phyloP scores from a whole-genome alignment of 2,797 vertebrate genomes.

The Austrolebias charrua region DNA sequence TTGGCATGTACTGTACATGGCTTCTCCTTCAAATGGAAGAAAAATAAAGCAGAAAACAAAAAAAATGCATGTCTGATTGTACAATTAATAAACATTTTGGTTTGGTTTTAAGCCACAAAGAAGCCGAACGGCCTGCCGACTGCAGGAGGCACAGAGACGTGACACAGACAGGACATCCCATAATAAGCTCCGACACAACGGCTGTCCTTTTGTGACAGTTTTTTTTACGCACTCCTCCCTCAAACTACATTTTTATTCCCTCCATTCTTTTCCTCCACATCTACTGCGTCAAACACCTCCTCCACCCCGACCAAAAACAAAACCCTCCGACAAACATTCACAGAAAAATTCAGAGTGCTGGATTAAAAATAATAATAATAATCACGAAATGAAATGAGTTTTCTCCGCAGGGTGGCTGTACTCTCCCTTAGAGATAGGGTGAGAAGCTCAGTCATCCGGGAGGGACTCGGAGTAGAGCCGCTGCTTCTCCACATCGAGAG shows the following conservation, averaged over 20 bases:
- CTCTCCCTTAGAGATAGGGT: too few species aligned
- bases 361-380: too few species aligned
- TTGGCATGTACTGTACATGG: slow-evolving; percentile 75
- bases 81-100: slow-evolving; percentile 72
- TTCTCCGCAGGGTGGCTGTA: too few species aligned
- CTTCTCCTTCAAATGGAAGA: slow-evolving; percentile 75
- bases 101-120: slow-evolving; percentile 73
- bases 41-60: slow-evolving; percentile 24
- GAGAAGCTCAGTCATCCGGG: too few species aligned
- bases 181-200: slow-evolving; percentile 52
- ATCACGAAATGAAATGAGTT: too few species aligned
- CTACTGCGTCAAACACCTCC: slow-evolving; percentile 10
- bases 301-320: slow-evolving; percentile 27
- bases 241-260: slow-evolving; percentile 41
- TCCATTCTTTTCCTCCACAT: background rate
- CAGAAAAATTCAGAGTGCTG: slow-evolving; percentile 79
- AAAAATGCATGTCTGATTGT: slow-evolving; percentile 67
- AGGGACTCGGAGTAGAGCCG: too few species aligned
- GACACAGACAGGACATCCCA: slow-evolving; percentile 64
- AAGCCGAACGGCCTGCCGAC: slow-evolving; percentile 40
- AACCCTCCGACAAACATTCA: slow-evolving; percentile 81
- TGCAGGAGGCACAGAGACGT: slow-evolving; percentile 71
- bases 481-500: too few species aligned
- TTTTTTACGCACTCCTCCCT: slow-evolving; percentile 68
- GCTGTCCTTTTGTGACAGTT: slow-evolving; percentile 79